phyloP scores from a whole-genome alignment of 1,140 invertebrate genomes.

The Reticulitermes speratus region DNA sequence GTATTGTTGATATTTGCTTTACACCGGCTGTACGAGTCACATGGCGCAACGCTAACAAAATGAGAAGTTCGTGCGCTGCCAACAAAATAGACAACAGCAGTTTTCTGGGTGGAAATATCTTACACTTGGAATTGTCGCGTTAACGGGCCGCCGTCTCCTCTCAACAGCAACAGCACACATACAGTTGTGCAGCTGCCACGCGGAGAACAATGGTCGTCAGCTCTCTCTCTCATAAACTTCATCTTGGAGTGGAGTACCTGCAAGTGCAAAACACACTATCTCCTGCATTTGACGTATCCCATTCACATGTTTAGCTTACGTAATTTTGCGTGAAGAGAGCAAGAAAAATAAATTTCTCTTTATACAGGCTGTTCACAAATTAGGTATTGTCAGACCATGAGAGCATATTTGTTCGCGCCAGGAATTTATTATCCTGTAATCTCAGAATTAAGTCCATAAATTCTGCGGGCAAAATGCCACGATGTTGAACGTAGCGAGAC shows the following conservation, averaged over 20 bases:
- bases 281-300: not conserved
- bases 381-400: too few species aligned
- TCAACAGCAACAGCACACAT: too few species aligned
- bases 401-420: too few species aligned
- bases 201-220: not conserved
- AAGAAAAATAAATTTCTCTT: too few species aligned
- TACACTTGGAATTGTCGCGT: not conserved
- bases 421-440: too few species aligned
- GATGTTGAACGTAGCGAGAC: too few species aligned
- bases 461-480: too few species aligned
- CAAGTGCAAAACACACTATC: not conserved
- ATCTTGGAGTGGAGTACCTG: not conserved
- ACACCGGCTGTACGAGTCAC: not conserved
- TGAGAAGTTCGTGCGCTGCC: not conserved
- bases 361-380: too few species aligned
- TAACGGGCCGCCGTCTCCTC: not conserved
- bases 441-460: too few species aligned
- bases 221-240: conserved; percentile 4
- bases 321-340: not conserved
- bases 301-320: conserved; percentile 12
- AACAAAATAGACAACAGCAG: conserved; percentile 12
- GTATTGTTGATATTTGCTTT: not conserved
- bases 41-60: not conserved
- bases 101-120: conserved; percentile 3
- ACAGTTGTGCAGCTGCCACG: not conserved